Base-by-base conservation (phyloP, 2,888 invertebrate species). In the Myathropa florea region DNA sequence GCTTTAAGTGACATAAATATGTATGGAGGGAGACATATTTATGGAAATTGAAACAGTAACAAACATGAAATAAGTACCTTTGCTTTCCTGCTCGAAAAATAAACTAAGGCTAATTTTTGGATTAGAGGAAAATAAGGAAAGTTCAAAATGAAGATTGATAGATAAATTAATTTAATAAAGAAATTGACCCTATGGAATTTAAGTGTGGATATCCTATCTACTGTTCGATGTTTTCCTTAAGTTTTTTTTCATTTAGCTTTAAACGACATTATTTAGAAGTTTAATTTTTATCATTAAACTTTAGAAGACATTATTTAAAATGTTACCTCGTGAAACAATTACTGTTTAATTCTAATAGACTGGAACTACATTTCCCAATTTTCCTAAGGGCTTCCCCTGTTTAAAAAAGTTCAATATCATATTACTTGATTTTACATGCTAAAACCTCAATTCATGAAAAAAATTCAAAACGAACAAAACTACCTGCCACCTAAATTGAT, bases 31-130 rank as follows among this genome's bases (percentile, higher is more conserved):
- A 26, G 24, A 24, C 23, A 57, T 57, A 57, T 26, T 57, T 57
- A 26, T 57, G 24, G 24, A 55, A 83, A 53, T 76, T 64, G 80
- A 88, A 88, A 88, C 88, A 88, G 88, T 72, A 88, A 88, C 88
- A 88, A 88, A 88, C 84, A 88, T 68, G 80, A 76, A 78, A 57
- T 4, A 59, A 72, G 26, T 73, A 75, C 64, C 71, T 39, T 64
- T 78, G 76, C 24, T n/a, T n/a, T n/a, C n/a, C n/a, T n/a, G n/a
- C n/a, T n/a, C n/a, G 18, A 46, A 39, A 46, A 46, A 46, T 21
- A 46, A 18, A 46, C 46, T 18, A 7, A 18, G n/a, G 7, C 18
- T n/a, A n/a, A 46, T 1, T 1, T n/a, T 46, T 46, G 0, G 4
- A 46, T 9, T 7, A 33, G 33, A 46, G 4, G n/a, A 4, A n/a